Evolutionary conservation across 2,888 invertebrate genomes (phyloP), one percentile per base, ranked within the genome.

Genomic region (Tineola bisselliella): DNA sequence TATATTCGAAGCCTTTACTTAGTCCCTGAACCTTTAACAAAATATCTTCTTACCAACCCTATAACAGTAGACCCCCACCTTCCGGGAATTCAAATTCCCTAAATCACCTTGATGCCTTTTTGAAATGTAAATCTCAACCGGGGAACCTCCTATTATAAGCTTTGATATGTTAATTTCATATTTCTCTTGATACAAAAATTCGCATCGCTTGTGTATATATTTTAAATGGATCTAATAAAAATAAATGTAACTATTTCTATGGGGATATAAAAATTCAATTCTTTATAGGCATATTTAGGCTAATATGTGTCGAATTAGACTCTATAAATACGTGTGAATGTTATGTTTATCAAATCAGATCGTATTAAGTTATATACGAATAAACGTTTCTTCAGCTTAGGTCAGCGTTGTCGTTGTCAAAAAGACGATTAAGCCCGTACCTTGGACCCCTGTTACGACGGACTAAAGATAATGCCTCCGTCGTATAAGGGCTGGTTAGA

Each of bases 41-140:
- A 38, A 38, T 38, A 38, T 38, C 38, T 38, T 38, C 5, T 38
- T 38, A 38, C 38, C 11, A 38, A 38, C 38, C 38, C 38, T 38
- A n/a, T 38, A 38, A 10, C 38, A 2, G 25, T 25, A 25, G 25
- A 25, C 2, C 10, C 10, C 38, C 19, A 58, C 58, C 58, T 58
- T 58, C 31, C 31, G 64, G 63, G 61, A 69, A 70, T 71, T 68
- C 66, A 73, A 70, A 68, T 68, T 66, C 68, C 64, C 68, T 65
- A 66, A 69, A 66, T 68, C 67, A 67, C 65, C 67, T 70, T 25
- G 48, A 60, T 48, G 19, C 60, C 77, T 78, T 80, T 83, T 83
- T 81, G 82, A 80, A 78, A 83, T 84, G 84, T 78, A 84, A 84
- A 84, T 84, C 76, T 69, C 73, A 78, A 74, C 70, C 76, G 72